Evolutionary conservation across 64 coral and sea anemone genomes (phyloP).

Genomic region (Astreopora myriophthalma): DNA sequence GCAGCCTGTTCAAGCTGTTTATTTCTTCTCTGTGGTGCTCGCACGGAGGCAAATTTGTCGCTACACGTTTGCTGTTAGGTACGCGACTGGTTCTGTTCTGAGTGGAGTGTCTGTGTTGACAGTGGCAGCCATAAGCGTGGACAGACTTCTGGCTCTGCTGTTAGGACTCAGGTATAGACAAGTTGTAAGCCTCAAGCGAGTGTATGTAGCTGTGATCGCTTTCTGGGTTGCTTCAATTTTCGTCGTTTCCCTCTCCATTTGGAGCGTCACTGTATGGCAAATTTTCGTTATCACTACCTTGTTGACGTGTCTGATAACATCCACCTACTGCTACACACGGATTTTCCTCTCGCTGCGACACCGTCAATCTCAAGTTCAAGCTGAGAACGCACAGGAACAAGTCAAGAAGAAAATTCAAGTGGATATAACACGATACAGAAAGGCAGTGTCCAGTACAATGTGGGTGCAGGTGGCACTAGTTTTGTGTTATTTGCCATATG

Average conservation of each 20-base stretch:
- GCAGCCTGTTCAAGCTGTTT: not conserved
- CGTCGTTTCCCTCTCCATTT: not conserved
- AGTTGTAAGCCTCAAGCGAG: not conserved
- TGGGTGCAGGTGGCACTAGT: not conserved
- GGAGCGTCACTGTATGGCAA: not conserved
- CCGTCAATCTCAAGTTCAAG: not conserved
- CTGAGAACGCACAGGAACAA: not conserved
- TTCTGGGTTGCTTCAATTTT: not conserved
- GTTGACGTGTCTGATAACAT: not conserved
- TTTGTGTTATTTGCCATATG: not conserved
- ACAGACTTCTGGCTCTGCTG: not conserved
- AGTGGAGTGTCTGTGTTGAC: not conserved
- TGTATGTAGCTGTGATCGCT: not conserved
- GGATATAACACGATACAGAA: not conserved
- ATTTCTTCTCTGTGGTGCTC: not conserved
- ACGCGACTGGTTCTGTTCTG: not conserved
- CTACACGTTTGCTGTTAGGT: not conserved
- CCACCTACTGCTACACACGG: not conserved
- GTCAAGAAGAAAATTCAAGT: not conserved
- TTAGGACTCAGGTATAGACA: not conserved
- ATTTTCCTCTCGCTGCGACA: not conserved
- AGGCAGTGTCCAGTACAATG: not conserved
- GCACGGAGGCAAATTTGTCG: not conserved
- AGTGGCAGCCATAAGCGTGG: not conserved
- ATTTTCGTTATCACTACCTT: not conserved